A percentile compares a stretch with the other conserved stretches of the same genome.
Conservation (phyloP, 2,113 vertebrate genomes). For the Malaclemys terrapin region DNA sequence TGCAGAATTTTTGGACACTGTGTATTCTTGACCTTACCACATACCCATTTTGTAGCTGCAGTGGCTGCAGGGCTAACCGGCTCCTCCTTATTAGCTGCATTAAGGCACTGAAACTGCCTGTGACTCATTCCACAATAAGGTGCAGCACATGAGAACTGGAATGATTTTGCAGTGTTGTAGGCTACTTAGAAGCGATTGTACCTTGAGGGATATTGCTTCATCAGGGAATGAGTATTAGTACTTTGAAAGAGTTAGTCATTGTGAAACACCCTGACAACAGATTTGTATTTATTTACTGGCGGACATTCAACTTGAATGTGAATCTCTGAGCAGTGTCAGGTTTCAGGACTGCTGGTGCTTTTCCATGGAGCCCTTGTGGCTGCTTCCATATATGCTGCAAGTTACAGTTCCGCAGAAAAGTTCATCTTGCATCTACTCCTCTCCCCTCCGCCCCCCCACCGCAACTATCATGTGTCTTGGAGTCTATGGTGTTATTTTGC, state of each 20-base stretch:
- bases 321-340: slow-evolving; percentile 12
- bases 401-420: neutral
- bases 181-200: neutral
- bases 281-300: slow-evolving; percentile 62
- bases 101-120: fast-evolving
- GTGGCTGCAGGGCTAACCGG: slow-evolving; percentile 3
- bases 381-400: neutral
- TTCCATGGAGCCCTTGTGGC: neutral
- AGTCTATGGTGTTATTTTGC: neutral
- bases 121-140: neutral
- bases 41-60: neutral
- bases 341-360: slow-evolving; percentile 46
- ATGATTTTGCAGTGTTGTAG: neutral
- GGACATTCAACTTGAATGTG: neutral
- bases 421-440: neutral
- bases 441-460: neutral
- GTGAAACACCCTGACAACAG: slow-evolving; percentile 44
- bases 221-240: neutral
- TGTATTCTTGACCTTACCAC: neutral
- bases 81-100: neutral
- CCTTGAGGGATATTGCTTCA: slow-evolving; percentile 37
- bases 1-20: neutral
- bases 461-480: neutral
- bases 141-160: neutral
- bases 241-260: slow-evolving; percentile 23